These are phyloP conservation scores for Scaptomyza montana DNA, from an alignment of 1,140 invertebrate genomes.

Conservation along the genomic window DNA sequence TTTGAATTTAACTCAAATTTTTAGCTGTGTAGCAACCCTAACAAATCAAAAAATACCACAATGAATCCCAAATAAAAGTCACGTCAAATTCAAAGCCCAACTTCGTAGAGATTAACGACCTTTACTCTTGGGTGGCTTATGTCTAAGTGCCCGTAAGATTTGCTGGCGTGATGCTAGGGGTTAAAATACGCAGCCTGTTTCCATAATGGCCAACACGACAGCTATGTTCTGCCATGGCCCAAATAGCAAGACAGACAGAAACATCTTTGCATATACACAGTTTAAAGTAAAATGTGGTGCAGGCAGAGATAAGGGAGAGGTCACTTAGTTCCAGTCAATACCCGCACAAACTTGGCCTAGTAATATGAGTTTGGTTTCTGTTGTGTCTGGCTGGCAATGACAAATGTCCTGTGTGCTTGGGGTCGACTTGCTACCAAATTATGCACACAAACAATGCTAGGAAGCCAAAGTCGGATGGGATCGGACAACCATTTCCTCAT, in stretches of 20 bases:
- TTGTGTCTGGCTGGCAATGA: constrained; percentile 32
- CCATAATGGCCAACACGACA: constrained; percentile 36
- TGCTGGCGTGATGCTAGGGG: constrained; percentile 14
- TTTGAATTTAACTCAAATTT: background rate
- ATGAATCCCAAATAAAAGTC: background rate
- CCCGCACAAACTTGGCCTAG: background rate
- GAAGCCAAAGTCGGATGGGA: constrained; percentile 7
- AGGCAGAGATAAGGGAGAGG: constrained; percentile 37
- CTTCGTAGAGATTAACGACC: constrained; percentile 47
- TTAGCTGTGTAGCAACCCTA: background rate
- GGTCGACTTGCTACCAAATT: constrained; percentile 36
- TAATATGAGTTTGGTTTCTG: background rate
- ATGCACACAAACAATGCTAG: constrained; percentile 37
- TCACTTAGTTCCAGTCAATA: constrained; percentile 11
- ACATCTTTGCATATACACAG: constrained; percentile 24
- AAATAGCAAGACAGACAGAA: constrained; percentile 3
- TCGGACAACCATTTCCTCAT: background rate
- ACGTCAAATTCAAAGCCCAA: constrained; percentile 12
- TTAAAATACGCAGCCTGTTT: constrained; percentile 35
- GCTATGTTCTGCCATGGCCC: background rate
- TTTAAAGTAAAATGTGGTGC: background rate
- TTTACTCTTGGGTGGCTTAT: constrained; percentile 4
- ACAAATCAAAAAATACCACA: constrained; percentile 28
- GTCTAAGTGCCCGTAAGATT: constrained; percentile 13
- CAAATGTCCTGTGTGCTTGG: constrained; percentile 41